Conservation (phyloP, 2,888 invertebrate genomes). For the Cerceris rybyensis region DNA sequence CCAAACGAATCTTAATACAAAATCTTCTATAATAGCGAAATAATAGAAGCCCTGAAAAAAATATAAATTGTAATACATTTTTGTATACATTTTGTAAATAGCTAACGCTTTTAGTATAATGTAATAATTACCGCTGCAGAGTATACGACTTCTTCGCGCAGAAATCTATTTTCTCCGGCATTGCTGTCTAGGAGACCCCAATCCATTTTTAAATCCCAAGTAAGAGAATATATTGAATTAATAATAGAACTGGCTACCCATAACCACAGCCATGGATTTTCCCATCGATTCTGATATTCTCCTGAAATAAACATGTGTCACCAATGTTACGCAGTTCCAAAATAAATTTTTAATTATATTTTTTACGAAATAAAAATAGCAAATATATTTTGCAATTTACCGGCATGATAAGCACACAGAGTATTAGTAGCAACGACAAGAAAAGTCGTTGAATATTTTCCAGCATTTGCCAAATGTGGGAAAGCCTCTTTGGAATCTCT, state of each 20-base stretch:
- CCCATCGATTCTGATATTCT: constrained; percentile 85
- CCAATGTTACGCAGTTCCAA: neutral
- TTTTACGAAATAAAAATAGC: neutral
- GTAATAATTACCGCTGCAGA: constrained; percentile 89
- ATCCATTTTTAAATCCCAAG: constrained; percentile 99
- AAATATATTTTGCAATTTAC: constrained; percentile 77
- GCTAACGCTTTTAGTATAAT: neutral
- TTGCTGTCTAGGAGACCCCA: constrained; percentile 98
- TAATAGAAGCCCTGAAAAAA: constrained; percentile 93
- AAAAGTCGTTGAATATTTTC: constrained; percentile 98
- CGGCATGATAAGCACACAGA: constrained; percentile 86
- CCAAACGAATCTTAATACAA: constrained; percentile 97
- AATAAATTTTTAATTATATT: neutral
- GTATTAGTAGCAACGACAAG: constrained; percentile 94
- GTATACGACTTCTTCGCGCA: constrained; percentile 97
- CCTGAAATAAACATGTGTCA: constrained; percentile 79
- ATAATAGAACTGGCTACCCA: constrained; percentile 94
- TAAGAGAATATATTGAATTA: constrained; percentile 96
- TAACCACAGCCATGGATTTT: constrained; percentile 93
- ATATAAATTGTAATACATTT: constrained; percentile 20
- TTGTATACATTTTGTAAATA: neutral
- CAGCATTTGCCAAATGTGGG: constrained; percentile 98
- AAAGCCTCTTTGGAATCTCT: constrained; percentile 96
- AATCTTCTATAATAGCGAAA: constrained; percentile 97
- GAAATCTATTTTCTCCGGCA: constrained; percentile 94